These are phyloP conservation scores for Thripadectes ignobilis DNA, from an alignment of 2,797 vertebrate genomes.

Conservation along the genomic window DNA sequence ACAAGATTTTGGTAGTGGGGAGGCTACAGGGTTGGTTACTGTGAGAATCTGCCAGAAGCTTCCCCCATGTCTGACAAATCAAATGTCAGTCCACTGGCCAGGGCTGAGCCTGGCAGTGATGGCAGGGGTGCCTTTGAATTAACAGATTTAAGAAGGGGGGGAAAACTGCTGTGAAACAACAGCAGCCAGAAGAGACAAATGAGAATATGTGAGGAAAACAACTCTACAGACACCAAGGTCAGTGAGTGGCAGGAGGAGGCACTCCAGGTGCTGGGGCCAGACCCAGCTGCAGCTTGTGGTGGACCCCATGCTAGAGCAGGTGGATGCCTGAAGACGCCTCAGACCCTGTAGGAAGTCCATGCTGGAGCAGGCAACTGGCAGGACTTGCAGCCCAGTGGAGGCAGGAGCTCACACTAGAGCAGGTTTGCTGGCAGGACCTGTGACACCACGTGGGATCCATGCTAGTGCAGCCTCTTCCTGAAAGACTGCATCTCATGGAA, in stretches of 20 bases:
- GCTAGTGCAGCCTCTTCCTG: background rate
- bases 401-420: background rate
- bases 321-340: rapidly evolving
- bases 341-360: background rate
- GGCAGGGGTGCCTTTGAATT: background rate
- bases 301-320: background rate
- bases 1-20: background rate
- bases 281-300: background rate
- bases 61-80: background rate
- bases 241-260: background rate
- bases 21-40: background rate
- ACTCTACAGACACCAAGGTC: background rate
- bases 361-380: background rate
- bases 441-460: background rate
- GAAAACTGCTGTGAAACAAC: background rate
- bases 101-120: background rate
- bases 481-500: background rate
- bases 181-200: background rate
- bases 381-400: background rate
- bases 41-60: background rate
- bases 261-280: background rate
- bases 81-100: background rate
- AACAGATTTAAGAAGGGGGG: background rate
- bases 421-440: background rate
- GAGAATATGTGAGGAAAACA: background rate